Base-by-base conservation (phyloP, 2,797 vertebrate species). In the Hirundo rustica region DNA sequence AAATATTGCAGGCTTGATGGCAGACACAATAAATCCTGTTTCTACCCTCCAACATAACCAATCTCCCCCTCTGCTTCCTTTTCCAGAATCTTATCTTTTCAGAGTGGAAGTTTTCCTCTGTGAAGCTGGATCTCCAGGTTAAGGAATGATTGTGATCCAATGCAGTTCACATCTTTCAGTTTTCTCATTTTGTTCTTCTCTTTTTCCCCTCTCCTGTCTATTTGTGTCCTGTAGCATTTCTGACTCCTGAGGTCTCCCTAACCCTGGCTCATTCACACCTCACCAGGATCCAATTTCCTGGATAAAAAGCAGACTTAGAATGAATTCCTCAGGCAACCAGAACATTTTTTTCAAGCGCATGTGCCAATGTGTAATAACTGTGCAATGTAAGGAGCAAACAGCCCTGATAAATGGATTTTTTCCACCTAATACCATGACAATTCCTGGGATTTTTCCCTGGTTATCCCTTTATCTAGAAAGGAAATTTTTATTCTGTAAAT, bases 1-100 rank as follows among this genome's bases (percentile, higher is more conserved):
- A 91, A 89, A 87, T 93, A 89, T 20, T 92, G 34, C 53, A 82
- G 78, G 53, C 48, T 82, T 79, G 64, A 64, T 60, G 50, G 57
- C 45, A 82, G 64, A 71, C 29, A 57, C 30, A 82, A 82, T 85
- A 96, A 96, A 85, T 92, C 40, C 42, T 64, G 18, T 89, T 87
- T 79, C 71, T 36, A 82, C 42, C 14, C 29, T 70, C 54, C 60
- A 78, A 19, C 26, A 21, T 27, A 90, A 57, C 9, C 22, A 73
- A 32, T 23, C 36, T 78, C 30, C 62, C 25, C 19, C 73, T 82
- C 57, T 85, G 42, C 29, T 30, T 70, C 48, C 53, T 89, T 71
- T 89, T 91, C 26, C 84, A 48, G 53, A 82, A 67, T 67, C 26
- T 60, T 66, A 32, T 47, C 2, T 79, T 92, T 89, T 60, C 40